These are phyloP conservation scores for Cossypha dichroa DNA, from an alignment of 2,797 vertebrate species.

Conservation along the genomic window DNA sequence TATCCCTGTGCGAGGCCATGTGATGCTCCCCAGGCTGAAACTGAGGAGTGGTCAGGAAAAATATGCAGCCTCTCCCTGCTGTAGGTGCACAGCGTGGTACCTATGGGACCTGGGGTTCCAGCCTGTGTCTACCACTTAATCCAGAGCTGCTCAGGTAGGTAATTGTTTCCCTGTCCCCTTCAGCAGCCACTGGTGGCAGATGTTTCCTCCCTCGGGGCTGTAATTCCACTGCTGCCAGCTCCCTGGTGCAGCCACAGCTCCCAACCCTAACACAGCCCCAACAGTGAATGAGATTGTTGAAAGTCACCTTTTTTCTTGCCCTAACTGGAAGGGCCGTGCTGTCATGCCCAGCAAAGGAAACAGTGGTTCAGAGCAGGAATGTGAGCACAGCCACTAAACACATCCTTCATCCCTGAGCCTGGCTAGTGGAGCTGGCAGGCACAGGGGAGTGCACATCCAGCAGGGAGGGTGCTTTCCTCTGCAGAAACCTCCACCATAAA, in stretches of 20 bases:
- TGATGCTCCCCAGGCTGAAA: background rate
- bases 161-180: background rate
- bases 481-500: background rate
- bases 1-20: background rate
- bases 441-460: background rate
- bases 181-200: background rate
- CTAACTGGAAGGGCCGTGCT: background rate
- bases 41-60: background rate
- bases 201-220: background rate
- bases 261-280: background rate
- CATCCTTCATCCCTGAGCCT: background rate
- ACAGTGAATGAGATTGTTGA: background rate
- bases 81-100: accelerated
- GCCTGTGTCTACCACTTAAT: background rate
- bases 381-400: background rate
- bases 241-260: background rate
- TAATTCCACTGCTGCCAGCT: background rate
- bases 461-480: background rate
- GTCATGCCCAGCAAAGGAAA: background rate
- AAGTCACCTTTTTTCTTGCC: background rate
- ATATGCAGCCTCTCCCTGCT: background rate
- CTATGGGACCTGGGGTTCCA: background rate
- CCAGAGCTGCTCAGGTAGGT: background rate
- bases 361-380: background rate
- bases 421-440: background rate